Evolutionary conservation across 2,888 invertebrate genomes (phyloP), one percentile per base, ranked within the genome.

Genomic region (Epiblema foenella): DNA sequence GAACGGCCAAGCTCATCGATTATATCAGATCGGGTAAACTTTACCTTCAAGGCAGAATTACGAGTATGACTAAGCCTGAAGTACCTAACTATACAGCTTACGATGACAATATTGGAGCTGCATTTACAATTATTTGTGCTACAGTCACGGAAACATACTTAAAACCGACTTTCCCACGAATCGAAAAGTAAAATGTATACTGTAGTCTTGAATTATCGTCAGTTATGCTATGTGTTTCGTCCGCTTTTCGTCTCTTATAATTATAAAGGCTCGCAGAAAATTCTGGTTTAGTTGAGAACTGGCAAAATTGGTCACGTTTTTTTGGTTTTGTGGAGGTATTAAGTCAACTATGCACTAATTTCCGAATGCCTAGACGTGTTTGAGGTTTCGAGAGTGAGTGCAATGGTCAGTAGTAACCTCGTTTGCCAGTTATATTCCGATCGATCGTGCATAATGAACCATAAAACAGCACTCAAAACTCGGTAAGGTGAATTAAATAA

Each of bases 291-390:
- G 15, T 58, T 60, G 49, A 12, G 29, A 52, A 67, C 37, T 71
- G 54, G 60, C 60, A 18, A 66, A 65, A 62, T 71, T 62, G 62
- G 49, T 66, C 57, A 62, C 71, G 66, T 67, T 71, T 71, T 67
- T 71, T 71, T 62, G 49, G 39, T 71, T 71, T 65, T 62, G 60
- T 39, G 56, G n/a, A 62, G 57, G 56, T 62, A 54, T 62, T 52
- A 70, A 71, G 62, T 71, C 71, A 46, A 66, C 46, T 60, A 60
- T 54, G 70, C 49, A 42, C 60, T 57, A 49, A 59, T 71, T 67
- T 62, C 29, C 67, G 60, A 67, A 62, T 67, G 62, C 66, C 66
- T 60, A 62, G 49, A 71, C 67, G 71, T 71, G 71, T 71, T 71
- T 71, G 67, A 67, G 62, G 66, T 71, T 67, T 67, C 51, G 62